Percentiles rank a stretch among this genome's conserved stretches.
These are phyloP conservation scores for Allygus modestus DNA, from an alignment of 2,888 invertebrate species.

Conservation along the genomic window DNA sequence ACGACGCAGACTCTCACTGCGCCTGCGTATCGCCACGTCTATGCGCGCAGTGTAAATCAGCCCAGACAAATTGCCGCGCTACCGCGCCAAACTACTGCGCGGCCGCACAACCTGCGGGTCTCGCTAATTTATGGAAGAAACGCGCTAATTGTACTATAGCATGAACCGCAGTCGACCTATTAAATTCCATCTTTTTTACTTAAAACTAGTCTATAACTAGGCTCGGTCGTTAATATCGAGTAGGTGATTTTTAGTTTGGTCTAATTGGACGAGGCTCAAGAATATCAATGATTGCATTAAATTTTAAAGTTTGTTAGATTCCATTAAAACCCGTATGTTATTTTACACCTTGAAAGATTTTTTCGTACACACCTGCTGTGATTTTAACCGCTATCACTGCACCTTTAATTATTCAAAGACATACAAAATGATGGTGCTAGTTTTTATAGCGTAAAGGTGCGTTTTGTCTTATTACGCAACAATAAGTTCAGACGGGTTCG, in stretches of 20 bases:
- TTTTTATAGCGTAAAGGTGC: too few relatives aligned
- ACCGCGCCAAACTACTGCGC: constrained; percentile 31
- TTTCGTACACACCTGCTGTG: too few relatives aligned
- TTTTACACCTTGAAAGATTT: too few relatives aligned
- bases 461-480: too few relatives aligned
- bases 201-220: not conserved
- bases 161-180: constrained; percentile 7
- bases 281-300: too few relatives aligned
- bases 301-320: too few relatives aligned
- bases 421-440: too few relatives aligned
- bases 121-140: constrained; percentile 20
- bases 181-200: constrained; percentile 22
- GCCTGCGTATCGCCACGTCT: not conserved
- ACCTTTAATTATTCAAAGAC: too few relatives aligned
- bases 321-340: too few relatives aligned
- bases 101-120: constrained; percentile 22
- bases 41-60: constrained; percentile 7
- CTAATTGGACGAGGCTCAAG: not conserved
- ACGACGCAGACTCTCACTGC: not conserved
- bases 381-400: too few relatives aligned
- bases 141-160: constrained; percentile 9
- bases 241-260: not conserved
- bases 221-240: not conserved
- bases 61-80: constrained; percentile 31
- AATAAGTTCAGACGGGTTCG: too few relatives aligned